Evolutionary conservation across 2,888 invertebrate species (phyloP), one percentile per base, ranked within the genome.

Genomic region (Hipparchia sbordonii): DNA sequence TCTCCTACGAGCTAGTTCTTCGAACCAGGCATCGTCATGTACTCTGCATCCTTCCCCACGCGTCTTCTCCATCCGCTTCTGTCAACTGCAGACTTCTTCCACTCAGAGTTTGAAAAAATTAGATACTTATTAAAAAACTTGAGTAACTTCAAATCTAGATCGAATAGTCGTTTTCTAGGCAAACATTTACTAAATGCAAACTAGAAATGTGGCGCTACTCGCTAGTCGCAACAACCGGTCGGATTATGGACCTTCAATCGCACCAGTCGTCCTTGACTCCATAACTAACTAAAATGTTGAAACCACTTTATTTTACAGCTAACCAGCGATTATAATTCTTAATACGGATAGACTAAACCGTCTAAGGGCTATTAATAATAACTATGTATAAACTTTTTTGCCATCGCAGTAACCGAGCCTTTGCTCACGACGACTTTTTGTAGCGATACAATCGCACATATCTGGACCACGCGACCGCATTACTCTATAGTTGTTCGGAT

Each of bases 251-350:
- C 65, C 65, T 65, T 65, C 65, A 65, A 65, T 52, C 12, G 51
- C 23, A 65, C 51, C 52, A 52, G 65, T 23, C 65, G 65, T 65
- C 65, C 65, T 65, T 65, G 51, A 65, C 65, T 65, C 52, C 33
- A 60, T 60, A 60, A 65, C 51, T 63, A 9, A 63, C 62, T 48
- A 23, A 63, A 63, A 63, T 23, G 52, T 52, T 65, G 51, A 65
- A 51, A 65, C 52, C 12, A 33, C 12, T 52, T 51, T 7, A 5
- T 23, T 63, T 65, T 65, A 51, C 51, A 65, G 52, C 65, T 12
- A 8, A 48, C 46, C n/a, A 6, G 46, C 46, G 62, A 62, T 62
- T 62, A 62, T 46, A 62, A 62, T 62, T 46, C 13, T 48, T 62
- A 23, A 62, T 62, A 62, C 48, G 13, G 62, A n/a, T 4, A 46